Evolutionary conservation across 2,113 vertebrate genomes (phyloP), one percentile per base, ranked within the genome.

Genomic region (Syrrhaptes paradoxus): DNA sequence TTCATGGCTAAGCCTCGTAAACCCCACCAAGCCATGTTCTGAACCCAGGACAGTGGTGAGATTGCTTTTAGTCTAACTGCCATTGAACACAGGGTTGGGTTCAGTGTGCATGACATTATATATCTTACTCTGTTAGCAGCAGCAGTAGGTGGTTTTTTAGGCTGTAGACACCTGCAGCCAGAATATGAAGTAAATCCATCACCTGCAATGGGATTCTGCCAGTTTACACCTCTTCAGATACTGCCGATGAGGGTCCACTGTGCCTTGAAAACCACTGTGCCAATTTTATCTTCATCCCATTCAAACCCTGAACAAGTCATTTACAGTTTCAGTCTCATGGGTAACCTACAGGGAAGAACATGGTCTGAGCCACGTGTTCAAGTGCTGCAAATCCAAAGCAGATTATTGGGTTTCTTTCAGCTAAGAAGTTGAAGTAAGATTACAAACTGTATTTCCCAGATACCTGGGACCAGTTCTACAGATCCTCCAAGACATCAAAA

Each of bases 91-190:
- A 3, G 28, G 46, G 20, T 1, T 82, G 62, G 13, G 2, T 41
- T 87, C n/a, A 22, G 31, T 1, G 0, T 5, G 13, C 28, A 2
- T 31, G 49, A 2, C 13, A 7, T 26, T 3, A 16, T 36, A 29
- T 17, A 19, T 43, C 66, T 54, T 26, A 8, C 22, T 15, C 43
- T 34, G 31, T 9, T 48, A 62, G 28, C 13, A 25, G 31, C 70
- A 41, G 9, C 38, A 52, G 22, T 0, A 13, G 57, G 28, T 52
- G 20, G 4, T 13, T 7, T 58, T 87, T 59, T 25, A 29, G 65
- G 38, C 29, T 77, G 63, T 24, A 31, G 83, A 87, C 32, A 67
- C 48, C 36, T 24, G 12, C 38, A 59, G 59, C 10, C 55, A 46
- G 38, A 78, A 52, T 0, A 9, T 7, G 59, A 43, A 34, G 18